Conservation (phyloP, 1,140 invertebrate species). For the Phocides pigmalion region DNA sequence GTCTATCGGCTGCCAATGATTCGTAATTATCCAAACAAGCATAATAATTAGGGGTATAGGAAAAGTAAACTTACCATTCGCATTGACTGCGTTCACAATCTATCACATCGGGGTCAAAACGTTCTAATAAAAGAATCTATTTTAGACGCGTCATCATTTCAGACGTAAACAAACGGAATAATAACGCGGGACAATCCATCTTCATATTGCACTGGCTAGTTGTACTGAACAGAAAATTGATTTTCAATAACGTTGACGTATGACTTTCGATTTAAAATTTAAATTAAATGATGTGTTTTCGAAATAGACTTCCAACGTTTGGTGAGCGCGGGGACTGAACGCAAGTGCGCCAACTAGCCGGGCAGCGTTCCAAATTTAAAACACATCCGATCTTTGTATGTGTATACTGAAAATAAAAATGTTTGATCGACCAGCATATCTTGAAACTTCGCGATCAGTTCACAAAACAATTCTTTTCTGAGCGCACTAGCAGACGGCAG, state of each 20-base stretch:
- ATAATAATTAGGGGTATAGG: slow-evolving; percentile 48
- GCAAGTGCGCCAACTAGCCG: slow-evolving; percentile 62
- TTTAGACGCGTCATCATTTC: slow-evolving; percentile 49
- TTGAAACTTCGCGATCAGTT: neutral
- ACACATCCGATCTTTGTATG: slow-evolving; percentile 54
- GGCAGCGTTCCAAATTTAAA: slow-evolving; percentile 76
- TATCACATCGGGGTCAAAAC: slow-evolving; percentile 60
- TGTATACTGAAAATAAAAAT: slow-evolving; percentile 59
- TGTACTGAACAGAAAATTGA: slow-evolving; percentile 1
- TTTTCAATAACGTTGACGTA: slow-evolving; percentile 24
- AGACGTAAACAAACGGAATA: slow-evolving; percentile 55
- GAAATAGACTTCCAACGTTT: slow-evolving; percentile 49
- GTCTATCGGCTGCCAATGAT: slow-evolving; percentile 46
- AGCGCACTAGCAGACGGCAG: too few relatives aligned
- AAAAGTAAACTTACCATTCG: slow-evolving; percentile 65
- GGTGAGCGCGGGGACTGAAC: slow-evolving; percentile 55
- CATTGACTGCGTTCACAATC: slow-evolving; percentile 46
- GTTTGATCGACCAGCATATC: slow-evolving; percentile 10
- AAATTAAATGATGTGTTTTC: slow-evolving; percentile 40
- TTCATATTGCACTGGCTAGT: neutral
- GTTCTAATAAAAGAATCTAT: slow-evolving; percentile 79
- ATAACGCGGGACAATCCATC: slow-evolving; percentile 38
- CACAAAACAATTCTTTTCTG: neutral
- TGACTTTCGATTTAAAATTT: slow-evolving; percentile 18
- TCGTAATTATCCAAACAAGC: slow-evolving; percentile 45